These are phyloP conservation scores for Sylvilagus floridanus DNA, from an alignment of 2,797 vertebrate genomes.

Conservation along the genomic window DNA sequence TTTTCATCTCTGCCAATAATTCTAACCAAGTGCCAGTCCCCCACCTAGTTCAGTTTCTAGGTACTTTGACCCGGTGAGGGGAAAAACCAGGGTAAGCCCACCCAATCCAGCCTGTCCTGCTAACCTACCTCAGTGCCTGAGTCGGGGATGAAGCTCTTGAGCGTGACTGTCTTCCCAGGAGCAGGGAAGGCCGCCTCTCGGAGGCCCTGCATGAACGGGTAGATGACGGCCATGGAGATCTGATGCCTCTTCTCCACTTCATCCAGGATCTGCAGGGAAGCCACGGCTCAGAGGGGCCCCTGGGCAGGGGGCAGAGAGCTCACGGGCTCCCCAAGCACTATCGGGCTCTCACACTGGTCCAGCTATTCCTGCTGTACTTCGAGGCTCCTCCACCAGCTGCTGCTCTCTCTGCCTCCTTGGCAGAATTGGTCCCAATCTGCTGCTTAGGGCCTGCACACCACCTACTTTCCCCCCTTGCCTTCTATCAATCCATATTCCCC, in stretches of 20 bases:
- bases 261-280: constrained; percentile 92
- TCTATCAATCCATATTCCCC: neutral
- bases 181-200: constrained; percentile 95
- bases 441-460: neutral
- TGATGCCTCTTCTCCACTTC: constrained; percentile 97
- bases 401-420: neutral
- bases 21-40: neutral
- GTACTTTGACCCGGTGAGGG: neutral
- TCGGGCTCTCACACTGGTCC: neutral
- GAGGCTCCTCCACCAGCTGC: neutral
- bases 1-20: neutral
- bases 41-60: constrained; percentile 1
- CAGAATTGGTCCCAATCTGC: neutral
- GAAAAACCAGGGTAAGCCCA: neutral
- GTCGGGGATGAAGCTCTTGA: constrained; percentile 98
- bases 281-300: neutral
- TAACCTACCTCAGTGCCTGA: constrained; percentile 94
- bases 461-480: neutral
- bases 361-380: neutral
- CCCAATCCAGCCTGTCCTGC: neutral
- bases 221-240: constrained; percentile 96
- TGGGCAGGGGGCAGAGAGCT: fast-evolving
- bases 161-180: constrained; percentile 95
- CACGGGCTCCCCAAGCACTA: neutral
- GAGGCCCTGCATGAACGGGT: constrained; percentile 98